Conservation (phyloP, 1,140 invertebrate species). For the Drosophila bipectinata region DNA sequence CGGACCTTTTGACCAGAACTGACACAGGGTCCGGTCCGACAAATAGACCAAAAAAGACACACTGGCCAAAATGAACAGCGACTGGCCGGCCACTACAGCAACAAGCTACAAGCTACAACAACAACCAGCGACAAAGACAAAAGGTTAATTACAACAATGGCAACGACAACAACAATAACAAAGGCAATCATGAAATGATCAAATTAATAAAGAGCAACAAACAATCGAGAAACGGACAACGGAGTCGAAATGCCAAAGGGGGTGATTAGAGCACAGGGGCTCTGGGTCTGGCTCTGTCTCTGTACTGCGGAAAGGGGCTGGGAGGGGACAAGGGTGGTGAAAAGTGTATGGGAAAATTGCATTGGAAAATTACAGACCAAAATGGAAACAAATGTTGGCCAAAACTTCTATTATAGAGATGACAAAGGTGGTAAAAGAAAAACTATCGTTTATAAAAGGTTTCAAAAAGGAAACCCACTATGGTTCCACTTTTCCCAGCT, state of each 20-base stretch:
- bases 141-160: conserved; percentile 78
- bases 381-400: conserved; percentile 59
- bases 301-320: background rate
- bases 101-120: conserved; percentile 3
- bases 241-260: conserved; percentile 26
- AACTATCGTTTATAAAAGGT: too few relatives aligned
- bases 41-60: conserved; percentile 46
- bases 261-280: conserved; percentile 39
- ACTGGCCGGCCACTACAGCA: too few relatives aligned
- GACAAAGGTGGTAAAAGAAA: background rate
- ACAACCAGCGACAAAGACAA: conserved; percentile 54
- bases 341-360: conserved; percentile 65
- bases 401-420: conserved; percentile 22
- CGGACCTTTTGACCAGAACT: conserved; percentile 51
- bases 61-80: conserved; percentile 32
- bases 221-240: conserved; percentile 57
- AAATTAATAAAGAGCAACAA: conserved; percentile 77
- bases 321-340: conserved; percentile 9
- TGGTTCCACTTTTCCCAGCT: too few relatives aligned
- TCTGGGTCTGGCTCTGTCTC: background rate
- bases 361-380: conserved; percentile 57
- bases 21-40: conserved; percentile 18
- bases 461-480: too few relatives aligned
- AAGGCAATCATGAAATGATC: conserved; percentile 75
- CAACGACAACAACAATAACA: conserved; percentile 46